Conservation (phyloP, 2,113 vertebrate genomes). For the Ginglymostoma cirratum region DNA sequence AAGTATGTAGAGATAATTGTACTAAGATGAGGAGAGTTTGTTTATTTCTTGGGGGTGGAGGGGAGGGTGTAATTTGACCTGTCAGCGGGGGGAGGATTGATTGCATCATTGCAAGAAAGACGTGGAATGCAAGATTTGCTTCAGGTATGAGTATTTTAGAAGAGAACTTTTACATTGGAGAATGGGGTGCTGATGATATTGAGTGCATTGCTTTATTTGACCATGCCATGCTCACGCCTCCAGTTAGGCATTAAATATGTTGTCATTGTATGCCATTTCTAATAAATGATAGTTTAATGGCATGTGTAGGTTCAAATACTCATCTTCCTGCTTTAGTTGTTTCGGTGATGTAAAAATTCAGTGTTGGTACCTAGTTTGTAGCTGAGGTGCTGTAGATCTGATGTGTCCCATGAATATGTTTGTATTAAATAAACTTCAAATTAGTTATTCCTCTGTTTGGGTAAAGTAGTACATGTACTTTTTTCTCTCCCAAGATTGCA, state of each 20-base stretch:
- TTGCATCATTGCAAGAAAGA: background rate
- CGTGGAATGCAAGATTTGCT: background rate
- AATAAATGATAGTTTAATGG: background rate
- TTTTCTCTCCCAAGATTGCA: constrained; percentile 70
- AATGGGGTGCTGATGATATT: background rate
- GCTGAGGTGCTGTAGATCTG: background rate
- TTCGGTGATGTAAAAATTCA: background rate
- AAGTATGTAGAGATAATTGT: background rate
- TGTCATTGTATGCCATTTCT: background rate
- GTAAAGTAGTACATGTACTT: background rate
- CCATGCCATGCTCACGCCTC: background rate
- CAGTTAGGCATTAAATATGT: background rate
- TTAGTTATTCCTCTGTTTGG: background rate
- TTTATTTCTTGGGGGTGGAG: background rate
- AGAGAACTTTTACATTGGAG: background rate
- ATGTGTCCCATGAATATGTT: background rate
- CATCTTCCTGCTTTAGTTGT: background rate
- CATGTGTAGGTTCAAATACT: background rate
- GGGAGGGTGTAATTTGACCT: background rate
- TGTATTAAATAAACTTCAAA: background rate
- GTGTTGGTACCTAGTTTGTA: background rate
- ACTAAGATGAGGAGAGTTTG: background rate
- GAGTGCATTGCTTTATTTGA: background rate
- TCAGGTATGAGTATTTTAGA: background rate
- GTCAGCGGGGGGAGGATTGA: background rate